These are phyloP conservation scores for Calephelis virginiensis DNA, from an alignment of 1,140 invertebrate genomes.

Conservation along the genomic window DNA sequence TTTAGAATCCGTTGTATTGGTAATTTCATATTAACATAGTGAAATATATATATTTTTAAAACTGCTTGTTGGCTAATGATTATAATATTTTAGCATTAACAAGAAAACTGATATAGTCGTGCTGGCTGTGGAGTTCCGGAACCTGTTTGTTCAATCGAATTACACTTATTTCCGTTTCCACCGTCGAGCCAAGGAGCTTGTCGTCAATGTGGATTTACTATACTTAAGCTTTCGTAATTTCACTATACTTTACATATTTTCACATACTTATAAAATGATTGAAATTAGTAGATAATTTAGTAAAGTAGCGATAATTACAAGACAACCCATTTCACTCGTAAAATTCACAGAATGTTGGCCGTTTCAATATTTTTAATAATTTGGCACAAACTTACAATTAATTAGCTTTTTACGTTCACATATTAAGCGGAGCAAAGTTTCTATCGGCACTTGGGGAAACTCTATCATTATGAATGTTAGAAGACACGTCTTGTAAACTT, in stretches of 20 bases:
- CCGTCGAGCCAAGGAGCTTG: slow-evolving; percentile 5
- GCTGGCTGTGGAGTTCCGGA: slow-evolving; percentile 7
- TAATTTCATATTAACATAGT: neutral
- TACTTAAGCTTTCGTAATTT: slow-evolving; percentile 3
- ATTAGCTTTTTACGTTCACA: no score
- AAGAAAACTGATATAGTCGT: neutral
- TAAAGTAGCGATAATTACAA: no score
- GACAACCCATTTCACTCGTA: no score
- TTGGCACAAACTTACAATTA: no score
- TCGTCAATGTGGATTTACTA: slow-evolving; percentile 9
- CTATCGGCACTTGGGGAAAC: no score
- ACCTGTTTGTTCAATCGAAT: neutral
- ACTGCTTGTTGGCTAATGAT: neutral
- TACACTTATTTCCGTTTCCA: neutral
- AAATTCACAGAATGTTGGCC: no score
- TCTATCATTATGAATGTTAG: no score
- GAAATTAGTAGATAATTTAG: no score
- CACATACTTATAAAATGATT: neutral
- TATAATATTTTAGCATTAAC: neutral
- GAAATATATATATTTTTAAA: neutral
- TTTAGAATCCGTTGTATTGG: neutral
- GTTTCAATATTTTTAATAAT: no score
- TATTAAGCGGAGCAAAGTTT: no score
- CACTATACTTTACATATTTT: neutral
- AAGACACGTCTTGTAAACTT: no score